These are phyloP conservation scores for Cerastis rubricosa DNA, from an alignment of 2,888 invertebrate genomes.

Conservation along the genomic window DNA sequence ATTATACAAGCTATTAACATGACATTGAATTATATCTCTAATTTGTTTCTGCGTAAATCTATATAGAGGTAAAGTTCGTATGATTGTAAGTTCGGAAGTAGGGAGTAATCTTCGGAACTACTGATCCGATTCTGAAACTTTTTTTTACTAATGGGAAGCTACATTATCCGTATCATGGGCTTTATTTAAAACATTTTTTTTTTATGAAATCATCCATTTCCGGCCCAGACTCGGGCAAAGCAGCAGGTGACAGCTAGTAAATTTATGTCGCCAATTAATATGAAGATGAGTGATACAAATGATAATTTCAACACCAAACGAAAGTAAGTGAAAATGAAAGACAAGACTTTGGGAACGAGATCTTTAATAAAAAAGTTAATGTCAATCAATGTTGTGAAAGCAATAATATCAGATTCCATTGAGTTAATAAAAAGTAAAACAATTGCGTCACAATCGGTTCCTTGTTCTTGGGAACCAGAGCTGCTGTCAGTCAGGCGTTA, in stretches of 20 bases:
- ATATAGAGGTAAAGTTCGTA: neutral
- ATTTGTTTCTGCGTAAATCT: neutral
- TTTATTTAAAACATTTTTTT: neutral
- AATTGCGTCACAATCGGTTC: slow-evolving; percentile 59
- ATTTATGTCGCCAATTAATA: slow-evolving; percentile 31
- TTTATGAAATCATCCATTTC: neutral
- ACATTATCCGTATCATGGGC: neutral
- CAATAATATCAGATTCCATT: slow-evolving; percentile 61
- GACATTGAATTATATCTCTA: slow-evolving; percentile 10
- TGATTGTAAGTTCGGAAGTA: neutral
- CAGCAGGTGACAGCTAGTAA: neutral
- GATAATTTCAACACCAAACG: slow-evolving; percentile 39
- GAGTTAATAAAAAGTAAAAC: slow-evolving; percentile 61
- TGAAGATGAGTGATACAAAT: slow-evolving; percentile 34
- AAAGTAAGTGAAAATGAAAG: slow-evolving; percentile 61
- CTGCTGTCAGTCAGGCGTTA: slow-evolving; percentile 43
- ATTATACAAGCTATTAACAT: slow-evolving; percentile 18
- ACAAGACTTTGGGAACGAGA: slow-evolving; percentile 53
- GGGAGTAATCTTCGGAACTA: neutral
- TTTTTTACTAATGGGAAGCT: neutral
- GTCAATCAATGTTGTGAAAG: slow-evolving; percentile 68
- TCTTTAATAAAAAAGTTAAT: slow-evolving; percentile 52
- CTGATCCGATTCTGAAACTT: neutral
- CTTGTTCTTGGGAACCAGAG: slow-evolving; percentile 57
- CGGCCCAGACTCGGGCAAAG: neutral